Base-by-base conservation (phyloP, 2,113 vertebrate genomes). In the Todiramphus chloris region DNA sequence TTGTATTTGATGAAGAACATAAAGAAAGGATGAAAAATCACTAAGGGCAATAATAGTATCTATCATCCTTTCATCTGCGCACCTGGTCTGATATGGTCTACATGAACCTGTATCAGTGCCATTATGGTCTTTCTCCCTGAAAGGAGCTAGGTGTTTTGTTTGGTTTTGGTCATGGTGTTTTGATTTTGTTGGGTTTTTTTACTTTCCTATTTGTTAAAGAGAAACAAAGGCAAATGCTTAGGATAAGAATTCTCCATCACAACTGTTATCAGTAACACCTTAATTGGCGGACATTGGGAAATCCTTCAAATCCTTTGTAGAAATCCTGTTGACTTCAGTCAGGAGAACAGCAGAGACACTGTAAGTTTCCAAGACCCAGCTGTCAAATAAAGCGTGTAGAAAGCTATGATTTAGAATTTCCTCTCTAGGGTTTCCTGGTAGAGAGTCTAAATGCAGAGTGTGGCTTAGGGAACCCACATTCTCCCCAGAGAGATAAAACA, bases 381-480 rank as follows among this genome's bases (percentile, higher is more conserved):
- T 90, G 80, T 59, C 63, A 92, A 91, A 43, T 63, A 41, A 27
- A 72, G 66, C 1, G 2, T n/a, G 67, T 28, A 90, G 75, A 94
- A 93, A 87, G 55, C 41, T 94, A 28, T 90, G 63, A 96, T 94
- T 90, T 90, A 88, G 73, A 82, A 80, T 92, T 95, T 96, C 93
- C 84, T 77, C 89, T 90, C 80, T 59, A 87, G 69, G 59, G 87
- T 89, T 96, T 96, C 81, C 83, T 3, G 33, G 64, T 69, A 78
- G 62, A 91, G 62, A 51, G 33, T 50, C 87, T 93, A 95, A 97
- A 94, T 78, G 59, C 31, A 80, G 76, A 91, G 37, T 79, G 51
- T 39, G 88, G 83, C 85, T 90, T 90, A 78, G 79, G 77, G 81
- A 95, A 90, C 83, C 78, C 67, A 66, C 91, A 77, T 76, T 96